A percentile compares a stretch with the other conserved stretches of the same genome.
Conservation (phyloP, 2,888 invertebrate genomes). For the Linyphia triangularis region DNA sequence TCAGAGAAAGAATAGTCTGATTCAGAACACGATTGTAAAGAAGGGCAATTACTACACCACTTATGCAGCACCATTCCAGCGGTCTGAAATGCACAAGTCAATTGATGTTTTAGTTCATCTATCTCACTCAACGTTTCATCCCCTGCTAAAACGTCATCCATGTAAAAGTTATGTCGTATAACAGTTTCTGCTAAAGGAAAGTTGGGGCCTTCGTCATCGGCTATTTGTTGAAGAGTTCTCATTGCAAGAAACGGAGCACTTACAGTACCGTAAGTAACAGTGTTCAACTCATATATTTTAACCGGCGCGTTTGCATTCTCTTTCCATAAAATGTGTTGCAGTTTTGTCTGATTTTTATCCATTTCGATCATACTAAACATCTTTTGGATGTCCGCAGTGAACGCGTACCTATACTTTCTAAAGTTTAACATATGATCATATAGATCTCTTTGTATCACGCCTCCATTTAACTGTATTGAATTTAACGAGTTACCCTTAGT, state of each 20-base stretch:
- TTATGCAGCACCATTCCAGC: slow-evolving; percentile 6
- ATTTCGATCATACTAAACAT: not conserved
- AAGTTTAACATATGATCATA: not conserved
- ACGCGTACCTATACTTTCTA: slow-evolving; percentile 3
- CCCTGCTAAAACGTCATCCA: slow-evolving; percentile 2
- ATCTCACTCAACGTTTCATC: not conserved
- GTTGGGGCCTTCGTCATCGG: not conserved
- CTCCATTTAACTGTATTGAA: slow-evolving; percentile 76
- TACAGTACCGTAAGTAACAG: not conserved
- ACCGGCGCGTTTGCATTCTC: not conserved
- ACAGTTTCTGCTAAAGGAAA: not conserved
- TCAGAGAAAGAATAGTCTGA: not conserved
- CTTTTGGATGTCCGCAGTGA: slow-evolving; percentile 5
- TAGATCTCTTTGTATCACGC: not conserved
- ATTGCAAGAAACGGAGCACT: slow-evolving; percentile 18
- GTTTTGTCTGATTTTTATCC: not conserved
- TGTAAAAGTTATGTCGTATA: not conserved
- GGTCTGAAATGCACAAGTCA: not conserved
- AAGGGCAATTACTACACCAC: not conserved
- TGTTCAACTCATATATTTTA: not conserved
- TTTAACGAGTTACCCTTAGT: slow-evolving; percentile 78
- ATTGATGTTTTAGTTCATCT: not conserved
- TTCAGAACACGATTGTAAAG: not conserved
- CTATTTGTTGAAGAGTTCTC: not conserved
- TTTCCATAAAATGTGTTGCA: not conserved